Base-by-base conservation (phyloP, 1,140 invertebrate species). In the Oscheius sp. region DNA sequence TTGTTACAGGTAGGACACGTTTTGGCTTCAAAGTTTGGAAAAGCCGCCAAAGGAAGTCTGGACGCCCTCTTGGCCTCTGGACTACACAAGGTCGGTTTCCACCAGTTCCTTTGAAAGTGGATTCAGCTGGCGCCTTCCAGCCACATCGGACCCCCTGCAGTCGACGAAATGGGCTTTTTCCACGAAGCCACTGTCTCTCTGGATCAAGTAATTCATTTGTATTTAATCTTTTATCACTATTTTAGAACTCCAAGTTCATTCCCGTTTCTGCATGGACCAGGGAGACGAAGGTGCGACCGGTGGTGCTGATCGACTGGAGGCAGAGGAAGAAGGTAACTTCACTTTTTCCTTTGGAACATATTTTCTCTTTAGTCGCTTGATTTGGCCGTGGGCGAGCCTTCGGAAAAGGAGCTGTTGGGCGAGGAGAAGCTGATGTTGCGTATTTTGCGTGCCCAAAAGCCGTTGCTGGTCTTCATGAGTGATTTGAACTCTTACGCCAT, bases 81-180 rank as follows among this genome's bases (percentile, higher is more conserved):
- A 29, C 18, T 68, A n/a, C 42, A n/a, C n/a, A n/a, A n/a, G n/a
- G n/a, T n/a, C n/a, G n/a, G n/a, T n/a, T n/a, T n/a, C n/a, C n/a
- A n/a, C n/a, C n/a, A n/a, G n/a, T n/a, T n/a, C n/a, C n/a, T n/a
- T n/a, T n/a, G n/a, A n/a, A n/a, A n/a, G n/a, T n/a, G n/a, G n/a
- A n/a, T 59, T 29, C 35, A 46, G 28, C 29, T 68, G n/a, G 55
- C 55, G 2, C 67, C 67, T 18, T 20, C 38, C 38, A 59, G 49
- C 26, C 67, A 68, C 26, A 36, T 49, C 35, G 2, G 45, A 29
- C 28, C 36, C 15, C 18, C 49, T 7, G 38, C 20, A 36, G 36
- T 68, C 2, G 67, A 68, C 13, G 52, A 68, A 15, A 34, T 49
- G 29, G 67, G 67, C 23, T 49, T 23, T 34, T 68, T 68, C 34